Evolutionary conservation across 2,797 vertebrate genomes (phyloP), one percentile per base, ranked within the genome.

Genomic region (Macroramphosus scolopax): DNA sequence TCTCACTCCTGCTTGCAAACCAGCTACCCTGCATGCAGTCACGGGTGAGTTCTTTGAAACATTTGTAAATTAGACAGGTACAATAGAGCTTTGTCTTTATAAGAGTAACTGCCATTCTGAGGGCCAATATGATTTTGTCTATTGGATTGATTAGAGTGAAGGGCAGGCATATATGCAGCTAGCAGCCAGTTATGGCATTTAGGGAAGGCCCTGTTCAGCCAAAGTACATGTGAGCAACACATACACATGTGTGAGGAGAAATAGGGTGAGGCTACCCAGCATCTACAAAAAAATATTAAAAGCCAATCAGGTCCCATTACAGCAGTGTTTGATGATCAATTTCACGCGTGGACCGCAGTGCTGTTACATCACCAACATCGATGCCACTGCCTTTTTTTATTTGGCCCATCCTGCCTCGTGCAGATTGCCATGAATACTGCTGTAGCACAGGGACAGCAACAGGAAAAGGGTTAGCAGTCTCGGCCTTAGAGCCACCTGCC

Each of bases 401-500:
- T 44, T 6, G 1, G 25, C n/a, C 22, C 20, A 46, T 60, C 36
- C 58, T 40, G 49, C 49, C 33, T 32, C 37, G 37, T 40, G 41
- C 26, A 26, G 17, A 46, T 35, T 39, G 22, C 51, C 31, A 12
- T 43, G 31, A 59, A 55, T 12, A 9, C 22, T 28, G 49, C 6
- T 56, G 51, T 67, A 69, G 66, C 45, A 17, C 30, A 33, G 48
- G 16, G 14, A 28, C 38, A 18, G 48, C 54, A 67, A 65, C 70
- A 72, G 49, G 39, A 68, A 74, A 13, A 45, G 7, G 17, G 29
- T 56, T 65, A 56, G 54, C 59, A 68, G 57, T 26, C 41, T 20
- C 53, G 26, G 53, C 46, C 55, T 56, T 25, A 54, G 55, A 75
- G 67, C 73, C 86, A 87, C 80, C 75, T 82, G 80, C 78, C 67